Evolutionary conservation across 2,888 invertebrate species (phyloP).

Genomic region (Stictocephala bisonia): DNA sequence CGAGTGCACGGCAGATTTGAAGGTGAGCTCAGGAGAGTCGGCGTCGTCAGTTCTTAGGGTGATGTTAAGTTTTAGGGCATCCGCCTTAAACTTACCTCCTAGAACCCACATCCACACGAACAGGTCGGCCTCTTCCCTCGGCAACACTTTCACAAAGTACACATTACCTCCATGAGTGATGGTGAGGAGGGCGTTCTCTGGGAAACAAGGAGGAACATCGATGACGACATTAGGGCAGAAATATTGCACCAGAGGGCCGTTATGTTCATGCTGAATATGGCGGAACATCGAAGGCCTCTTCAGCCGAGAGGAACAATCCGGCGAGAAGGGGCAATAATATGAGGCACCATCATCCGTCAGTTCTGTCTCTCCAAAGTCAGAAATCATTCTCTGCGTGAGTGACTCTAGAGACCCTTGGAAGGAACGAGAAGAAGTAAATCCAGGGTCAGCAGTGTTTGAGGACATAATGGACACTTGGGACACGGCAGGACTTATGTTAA

Average conservation of each 20-base stretch:
- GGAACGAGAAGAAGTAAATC: slow-evolving; percentile 42
- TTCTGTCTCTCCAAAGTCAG: slow-evolving; percentile 47
- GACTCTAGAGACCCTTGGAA: slow-evolving; percentile 49
- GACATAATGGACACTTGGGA: slow-evolving; percentile 32
- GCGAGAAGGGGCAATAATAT: slow-evolving; percentile 43
- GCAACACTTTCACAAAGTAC: slow-evolving; percentile 41
- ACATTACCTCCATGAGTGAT: slow-evolving; percentile 29
- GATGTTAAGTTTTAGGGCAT: slow-evolving; percentile 28
- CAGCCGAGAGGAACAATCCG: slow-evolving; percentile 31
- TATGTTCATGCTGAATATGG: slow-evolving; percentile 48
- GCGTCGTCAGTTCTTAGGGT: slow-evolving; percentile 33
- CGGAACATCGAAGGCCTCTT: slow-evolving; percentile 37
- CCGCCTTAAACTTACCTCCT: slow-evolving; percentile 42
- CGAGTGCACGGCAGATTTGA: slow-evolving; percentile 37
- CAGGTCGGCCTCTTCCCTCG: slow-evolving; percentile 17
- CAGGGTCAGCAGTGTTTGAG: slow-evolving; percentile 30
- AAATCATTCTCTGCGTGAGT: slow-evolving; percentile 36
- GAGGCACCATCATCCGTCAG: slow-evolving; percentile 39
- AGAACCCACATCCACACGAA: slow-evolving; percentile 46
- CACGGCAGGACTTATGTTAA: slow-evolving; percentile 2
- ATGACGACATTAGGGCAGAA: slow-evolving; percentile 34
- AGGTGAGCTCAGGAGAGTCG: slow-evolving; percentile 45
- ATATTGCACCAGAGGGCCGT: slow-evolving; percentile 52
- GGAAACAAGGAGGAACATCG: slow-evolving; percentile 18
- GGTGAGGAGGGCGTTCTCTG: slow-evolving; percentile 31